A percentile compares a stretch with the other conserved stretches of the same genome.
phyloP scores from a whole-genome alignment of 2,888 invertebrate species.

The Volucella inanis region DNA sequence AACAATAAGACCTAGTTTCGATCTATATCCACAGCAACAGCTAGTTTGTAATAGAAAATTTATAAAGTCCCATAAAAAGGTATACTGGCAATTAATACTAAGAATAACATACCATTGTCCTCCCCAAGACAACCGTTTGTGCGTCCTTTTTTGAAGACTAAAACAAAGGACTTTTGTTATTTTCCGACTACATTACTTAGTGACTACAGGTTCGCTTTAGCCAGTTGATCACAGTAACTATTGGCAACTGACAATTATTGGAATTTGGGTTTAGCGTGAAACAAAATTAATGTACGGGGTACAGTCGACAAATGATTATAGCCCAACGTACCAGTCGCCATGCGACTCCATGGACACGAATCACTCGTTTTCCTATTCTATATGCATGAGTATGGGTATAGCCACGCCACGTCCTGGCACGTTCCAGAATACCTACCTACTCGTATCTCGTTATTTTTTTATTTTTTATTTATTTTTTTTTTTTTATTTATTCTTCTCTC shows the following conservation, averaged over 20 bases:
- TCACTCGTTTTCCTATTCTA: slow-evolving; percentile 31
- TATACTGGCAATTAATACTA: slow-evolving; percentile 24
- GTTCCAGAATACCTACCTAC: slow-evolving; percentile 53
- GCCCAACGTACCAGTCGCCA: slow-evolving; percentile 74
- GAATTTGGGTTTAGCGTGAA: slow-evolving; percentile 71
- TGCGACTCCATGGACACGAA: slow-evolving; percentile 71
- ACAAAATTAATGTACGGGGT: slow-evolving; percentile 64
- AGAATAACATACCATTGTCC: slow-evolving; percentile 23
- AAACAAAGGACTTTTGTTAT: slow-evolving; percentile 42
- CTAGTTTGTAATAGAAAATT: too few relatives aligned
- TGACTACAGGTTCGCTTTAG: slow-evolving; percentile 18
- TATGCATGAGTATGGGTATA: slow-evolving; percentile 40
- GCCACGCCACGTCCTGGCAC: slow-evolving; percentile 68
- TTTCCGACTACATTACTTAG: background rate
- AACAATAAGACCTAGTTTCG: too few relatives aligned
- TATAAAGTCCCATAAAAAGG: background rate
- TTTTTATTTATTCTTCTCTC: slow-evolving; percentile 19
- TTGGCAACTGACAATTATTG: slow-evolving; percentile 73
- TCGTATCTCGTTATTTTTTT: too few relatives aligned
- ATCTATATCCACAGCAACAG: too few relatives aligned
- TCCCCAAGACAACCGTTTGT: slow-evolving; percentile 25
- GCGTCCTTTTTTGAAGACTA: slow-evolving; percentile 14
- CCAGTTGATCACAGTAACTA: slow-evolving; percentile 68
- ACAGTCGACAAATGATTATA: slow-evolving; percentile 65
- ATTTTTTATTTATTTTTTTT: background rate